phyloP scores from a whole-genome alignment of 2,797 vertebrate species.

The Sebastes matsubarae region DNA sequence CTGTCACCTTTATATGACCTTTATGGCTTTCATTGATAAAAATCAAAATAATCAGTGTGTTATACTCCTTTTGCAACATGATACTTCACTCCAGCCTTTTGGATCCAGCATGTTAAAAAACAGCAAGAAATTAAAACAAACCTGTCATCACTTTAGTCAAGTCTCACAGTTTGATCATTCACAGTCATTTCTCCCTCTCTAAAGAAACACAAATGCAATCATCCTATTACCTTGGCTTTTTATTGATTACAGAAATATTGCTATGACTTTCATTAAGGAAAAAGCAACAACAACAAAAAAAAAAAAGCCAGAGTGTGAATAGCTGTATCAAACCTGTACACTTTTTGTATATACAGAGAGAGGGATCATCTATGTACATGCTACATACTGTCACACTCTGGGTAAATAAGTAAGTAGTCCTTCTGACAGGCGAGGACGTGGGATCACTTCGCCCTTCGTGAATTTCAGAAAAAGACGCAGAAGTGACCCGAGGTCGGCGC shows the following conservation, averaged over 20 bases:
- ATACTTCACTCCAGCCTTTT: slow-evolving; percentile 52
- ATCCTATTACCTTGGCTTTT: slow-evolving; percentile 71
- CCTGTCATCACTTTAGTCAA: slow-evolving; percentile 56
- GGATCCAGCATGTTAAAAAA: slow-evolving; percentile 59
- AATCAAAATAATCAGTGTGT: slow-evolving; percentile 63
- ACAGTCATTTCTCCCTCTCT: slow-evolving; percentile 59
- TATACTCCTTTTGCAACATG: slow-evolving; percentile 45
- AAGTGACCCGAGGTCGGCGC: slow-evolving; percentile 41
- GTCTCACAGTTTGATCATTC: slow-evolving; percentile 75
- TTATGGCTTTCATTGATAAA: slow-evolving; percentile 74
- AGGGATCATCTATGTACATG: slow-evolving; percentile 78
- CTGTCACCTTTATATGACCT: slow-evolving; percentile 54
- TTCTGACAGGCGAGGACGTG: slow-evolving; percentile 39
- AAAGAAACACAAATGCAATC: slow-evolving; percentile 56
- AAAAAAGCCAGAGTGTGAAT: slow-evolving; percentile 70
- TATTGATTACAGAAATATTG: slow-evolving; percentile 81
- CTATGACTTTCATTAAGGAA: slow-evolving; percentile 74
- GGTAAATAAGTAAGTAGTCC: slow-evolving; percentile 59
- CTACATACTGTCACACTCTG: slow-evolving; percentile 77
- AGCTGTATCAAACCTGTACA: slow-evolving; percentile 80
- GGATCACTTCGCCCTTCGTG: slow-evolving; percentile 37
- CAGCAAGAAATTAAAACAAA: slow-evolving; percentile 42
- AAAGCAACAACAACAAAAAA: slow-evolving; percentile 29
- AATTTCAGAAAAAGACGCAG: slow-evolving; percentile 28
- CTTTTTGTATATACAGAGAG: slow-evolving; percentile 71